phyloP scores from a whole-genome alignment of 2,888 invertebrate species.

The Netelia inedita region DNA sequence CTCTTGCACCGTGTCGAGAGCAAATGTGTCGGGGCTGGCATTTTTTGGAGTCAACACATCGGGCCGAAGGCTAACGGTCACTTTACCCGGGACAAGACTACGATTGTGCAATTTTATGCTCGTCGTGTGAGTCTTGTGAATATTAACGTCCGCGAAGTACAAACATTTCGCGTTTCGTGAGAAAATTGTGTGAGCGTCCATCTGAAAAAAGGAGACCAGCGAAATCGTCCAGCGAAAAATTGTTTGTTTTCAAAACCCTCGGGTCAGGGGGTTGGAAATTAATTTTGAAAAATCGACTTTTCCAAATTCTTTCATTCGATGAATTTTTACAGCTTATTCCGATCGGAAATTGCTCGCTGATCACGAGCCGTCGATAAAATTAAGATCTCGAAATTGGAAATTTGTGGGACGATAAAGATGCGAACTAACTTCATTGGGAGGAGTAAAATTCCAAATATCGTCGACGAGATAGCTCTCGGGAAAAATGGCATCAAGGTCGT shows the following conservation, averaged over 20 bases:
- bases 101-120: conserved; percentile 83
- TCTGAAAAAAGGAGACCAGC: conserved; percentile 76
- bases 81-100: conserved; percentile 81
- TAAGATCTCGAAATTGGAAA: too few species aligned
- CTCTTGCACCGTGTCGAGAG: conserved; percentile 78
- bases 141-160: conserved; percentile 83
- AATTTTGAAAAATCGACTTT: too few species aligned
- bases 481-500: conserved; percentile 87
- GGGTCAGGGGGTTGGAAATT: too few species aligned
- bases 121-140: conserved; percentile 80
- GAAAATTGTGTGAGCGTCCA: conserved; percentile 82
- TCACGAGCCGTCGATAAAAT: too few species aligned
- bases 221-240: too few species aligned
- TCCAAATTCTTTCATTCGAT: too few species aligned
- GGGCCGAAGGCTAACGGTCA: conserved; percentile 72
- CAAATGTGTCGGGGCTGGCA: conserved; percentile 77
- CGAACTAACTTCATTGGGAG: conserved; percentile 84
- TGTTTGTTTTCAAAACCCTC: too few species aligned
- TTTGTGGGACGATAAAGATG: not conserved
- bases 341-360: too few species aligned
- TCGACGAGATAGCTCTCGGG: conserved; percentile 87
- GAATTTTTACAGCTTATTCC: too few species aligned
- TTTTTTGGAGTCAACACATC: conserved; percentile 74
- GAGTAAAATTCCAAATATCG: conserved; percentile 86
- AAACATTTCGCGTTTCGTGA: conserved; percentile 81